phyloP scores from a whole-genome alignment of 2,888 invertebrate species.

The Dioctria rufipes region DNA sequence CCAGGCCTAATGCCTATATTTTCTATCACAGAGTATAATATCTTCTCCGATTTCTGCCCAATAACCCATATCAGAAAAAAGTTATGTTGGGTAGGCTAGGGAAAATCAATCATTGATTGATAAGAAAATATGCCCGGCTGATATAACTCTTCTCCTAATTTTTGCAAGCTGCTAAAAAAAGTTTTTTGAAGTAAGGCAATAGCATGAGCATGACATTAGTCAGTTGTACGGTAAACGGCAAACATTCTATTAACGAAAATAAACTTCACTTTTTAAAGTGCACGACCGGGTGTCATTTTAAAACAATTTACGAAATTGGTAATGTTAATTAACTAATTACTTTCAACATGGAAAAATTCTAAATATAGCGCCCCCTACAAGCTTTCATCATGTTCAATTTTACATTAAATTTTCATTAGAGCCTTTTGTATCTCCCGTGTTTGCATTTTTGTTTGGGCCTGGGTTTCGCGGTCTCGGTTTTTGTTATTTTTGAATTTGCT shows the following conservation, averaged over 20 bases:
- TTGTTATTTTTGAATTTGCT: no score
- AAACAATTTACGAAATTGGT: conserved; percentile 37
- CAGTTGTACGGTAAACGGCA: background rate
- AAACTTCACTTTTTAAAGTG: background rate
- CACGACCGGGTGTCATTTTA: background rate
- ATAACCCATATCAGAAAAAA: no score
- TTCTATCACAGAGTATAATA: no score
- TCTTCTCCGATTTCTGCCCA: no score
- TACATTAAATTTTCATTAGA: conserved; percentile 39
- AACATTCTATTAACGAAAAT: background rate
- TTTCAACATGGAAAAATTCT: conserved; percentile 18
- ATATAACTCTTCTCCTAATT: no score
- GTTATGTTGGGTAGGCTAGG: no score
- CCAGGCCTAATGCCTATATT: no score
- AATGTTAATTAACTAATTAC: conserved; percentile 50
- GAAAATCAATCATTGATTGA: no score
- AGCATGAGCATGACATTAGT: background rate
- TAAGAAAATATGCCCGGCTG: no score
- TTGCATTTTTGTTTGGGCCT: background rate
- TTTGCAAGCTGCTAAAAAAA: no score
- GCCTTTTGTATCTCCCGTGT: conserved; percentile 25
- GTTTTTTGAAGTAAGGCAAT: no score
- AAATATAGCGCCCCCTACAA: conserved; percentile 11
- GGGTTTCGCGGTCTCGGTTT: no score
- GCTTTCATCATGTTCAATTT: conserved; percentile 34